A percentile compares a stretch with the other conserved stretches of the same genome.
Conservation (phyloP, 1,140 invertebrate genomes). For the Scaptomyza graminum region DNA sequence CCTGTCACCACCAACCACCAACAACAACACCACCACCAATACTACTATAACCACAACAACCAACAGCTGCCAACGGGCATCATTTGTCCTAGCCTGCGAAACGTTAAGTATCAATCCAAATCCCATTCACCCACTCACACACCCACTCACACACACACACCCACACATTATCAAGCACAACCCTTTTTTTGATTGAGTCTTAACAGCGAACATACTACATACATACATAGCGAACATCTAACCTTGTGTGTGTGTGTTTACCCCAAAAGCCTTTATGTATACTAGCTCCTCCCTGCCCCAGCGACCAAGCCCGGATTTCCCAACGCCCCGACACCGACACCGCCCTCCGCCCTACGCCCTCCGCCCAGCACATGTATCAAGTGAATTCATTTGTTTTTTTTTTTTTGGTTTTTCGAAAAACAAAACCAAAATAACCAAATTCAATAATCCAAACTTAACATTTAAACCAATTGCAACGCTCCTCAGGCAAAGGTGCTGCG, state of each 20-base stretch:
- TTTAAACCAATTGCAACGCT: conserved; percentile 55
- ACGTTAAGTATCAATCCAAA: conserved; percentile 33
- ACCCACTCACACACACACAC: not conserved
- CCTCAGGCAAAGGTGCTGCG: conserved; percentile 71
- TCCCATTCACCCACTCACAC: not conserved
- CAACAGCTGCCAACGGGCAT: conserved; percentile 22
- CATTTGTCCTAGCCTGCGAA: conserved; percentile 13
- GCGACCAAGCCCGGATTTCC: not conserved
- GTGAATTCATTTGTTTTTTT: conserved; percentile 51
- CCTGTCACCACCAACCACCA: conserved; percentile 17
- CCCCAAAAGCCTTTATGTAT: too few relatives aligned
- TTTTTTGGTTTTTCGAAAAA: conserved; percentile 24
- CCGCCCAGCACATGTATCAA: conserved; percentile 29
- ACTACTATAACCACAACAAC: conserved; percentile 9
- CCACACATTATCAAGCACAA: conserved; percentile 1
- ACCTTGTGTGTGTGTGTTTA: conserved; percentile 30
- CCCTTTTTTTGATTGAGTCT: conserved; percentile 15
- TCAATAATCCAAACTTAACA: conserved; percentile 15
- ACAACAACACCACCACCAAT: not conserved
- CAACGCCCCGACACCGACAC: not conserved
- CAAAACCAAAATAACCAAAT: conserved; percentile 29
- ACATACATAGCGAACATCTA: conserved; percentile 18
- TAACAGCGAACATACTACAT: not conserved
- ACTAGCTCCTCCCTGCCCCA: conserved; percentile 2
- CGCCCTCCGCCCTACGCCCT: conserved; percentile 1